Percentiles rank a stretch among this genome's conserved stretches.
Conservation (phyloP, 2,888 invertebrate species). For the Priapulus caudatus region DNA sequence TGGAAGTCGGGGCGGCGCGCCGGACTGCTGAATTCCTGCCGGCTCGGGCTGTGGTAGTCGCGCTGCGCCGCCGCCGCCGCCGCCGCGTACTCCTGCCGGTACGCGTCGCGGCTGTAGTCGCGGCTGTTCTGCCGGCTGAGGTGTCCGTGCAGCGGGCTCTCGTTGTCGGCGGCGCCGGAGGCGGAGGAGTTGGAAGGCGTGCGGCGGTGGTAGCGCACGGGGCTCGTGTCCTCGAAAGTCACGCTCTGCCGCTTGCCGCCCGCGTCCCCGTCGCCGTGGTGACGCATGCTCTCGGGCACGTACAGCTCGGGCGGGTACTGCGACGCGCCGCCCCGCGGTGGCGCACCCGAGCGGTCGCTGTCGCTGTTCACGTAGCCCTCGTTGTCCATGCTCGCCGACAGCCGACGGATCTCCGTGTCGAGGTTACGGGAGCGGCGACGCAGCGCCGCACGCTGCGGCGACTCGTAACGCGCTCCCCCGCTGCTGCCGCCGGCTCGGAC, state of each 20-base stretch:
- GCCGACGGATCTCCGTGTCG: conserved; percentile 20
- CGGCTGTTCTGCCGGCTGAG: neutral
- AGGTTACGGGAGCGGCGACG: conserved; percentile 20
- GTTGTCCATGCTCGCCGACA: conserved; percentile 52
- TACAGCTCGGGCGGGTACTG: conserved; percentile 23
- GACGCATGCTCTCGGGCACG: conserved; percentile 18
- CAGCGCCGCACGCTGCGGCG: too few relatives aligned
- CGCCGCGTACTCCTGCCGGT: neutral
- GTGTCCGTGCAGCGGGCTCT: neutral
- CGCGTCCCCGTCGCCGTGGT: neutral
- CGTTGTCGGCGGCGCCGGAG: conserved; percentile 39
- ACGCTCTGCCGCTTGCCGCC: conserved; percentile 28
- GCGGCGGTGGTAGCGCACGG: conserved; percentile 48
- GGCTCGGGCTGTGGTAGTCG: conserved; percentile 1
- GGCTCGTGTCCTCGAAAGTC: conserved; percentile 32
- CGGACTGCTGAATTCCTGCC: neutral
- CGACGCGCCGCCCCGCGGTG: conserved; percentile 18
- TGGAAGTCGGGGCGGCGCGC: neutral
- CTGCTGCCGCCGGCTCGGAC: conserved; percentile 6
- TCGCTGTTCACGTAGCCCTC: conserved; percentile 35
- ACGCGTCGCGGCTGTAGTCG: neutral
- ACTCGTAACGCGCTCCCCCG: neutral
- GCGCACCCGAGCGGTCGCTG: conserved; percentile 19
- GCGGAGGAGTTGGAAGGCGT: conserved; percentile 64
- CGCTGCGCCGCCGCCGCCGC: too few relatives aligned